Percentiles rank a stretch among this genome's conserved stretches.
Conservation (phyloP, 1,140 invertebrate species). For the Dermatophagoides farinae region DNA sequence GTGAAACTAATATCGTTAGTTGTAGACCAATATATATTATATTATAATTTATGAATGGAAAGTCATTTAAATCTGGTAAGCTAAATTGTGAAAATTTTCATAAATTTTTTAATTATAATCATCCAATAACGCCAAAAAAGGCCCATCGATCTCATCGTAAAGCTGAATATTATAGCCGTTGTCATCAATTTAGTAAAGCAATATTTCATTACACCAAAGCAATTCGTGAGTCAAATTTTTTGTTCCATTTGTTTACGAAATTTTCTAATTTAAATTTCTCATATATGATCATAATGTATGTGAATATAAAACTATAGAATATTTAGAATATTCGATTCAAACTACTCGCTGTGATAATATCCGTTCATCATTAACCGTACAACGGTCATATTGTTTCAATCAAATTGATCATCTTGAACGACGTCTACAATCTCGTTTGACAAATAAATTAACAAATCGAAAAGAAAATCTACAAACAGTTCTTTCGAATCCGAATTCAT, state of each 20-base stretch:
- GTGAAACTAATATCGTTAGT: no score
- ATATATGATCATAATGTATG: no score
- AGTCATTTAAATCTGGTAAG: constrained; percentile 5
- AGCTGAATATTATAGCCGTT: neutral
- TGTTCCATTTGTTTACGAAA: neutral
- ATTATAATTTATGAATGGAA: neutral
- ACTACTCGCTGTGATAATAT: constrained; percentile 3
- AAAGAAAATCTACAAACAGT: neutral
- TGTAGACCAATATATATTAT: no score
- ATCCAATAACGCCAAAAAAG: neutral
- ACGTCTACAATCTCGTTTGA: neutral
- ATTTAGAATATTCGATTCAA: neutral
- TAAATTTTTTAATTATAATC: neutral
- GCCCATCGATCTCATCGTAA: constrained; percentile 2
- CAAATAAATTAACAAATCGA: neutral
- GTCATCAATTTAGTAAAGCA: constrained; percentile 3
- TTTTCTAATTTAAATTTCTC: no score
- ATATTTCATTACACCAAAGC: constrained; percentile 2
- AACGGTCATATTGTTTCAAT: neutral
- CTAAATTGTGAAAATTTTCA: neutral
- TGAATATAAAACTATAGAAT: neutral
- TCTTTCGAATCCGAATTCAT: no score
- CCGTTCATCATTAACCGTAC: neutral
- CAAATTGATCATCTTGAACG: neutral
- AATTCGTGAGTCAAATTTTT: neutral